Evolutionary conservation across 2,888 invertebrate species (phyloP).

Genomic region (Metalampra italica): DNA sequence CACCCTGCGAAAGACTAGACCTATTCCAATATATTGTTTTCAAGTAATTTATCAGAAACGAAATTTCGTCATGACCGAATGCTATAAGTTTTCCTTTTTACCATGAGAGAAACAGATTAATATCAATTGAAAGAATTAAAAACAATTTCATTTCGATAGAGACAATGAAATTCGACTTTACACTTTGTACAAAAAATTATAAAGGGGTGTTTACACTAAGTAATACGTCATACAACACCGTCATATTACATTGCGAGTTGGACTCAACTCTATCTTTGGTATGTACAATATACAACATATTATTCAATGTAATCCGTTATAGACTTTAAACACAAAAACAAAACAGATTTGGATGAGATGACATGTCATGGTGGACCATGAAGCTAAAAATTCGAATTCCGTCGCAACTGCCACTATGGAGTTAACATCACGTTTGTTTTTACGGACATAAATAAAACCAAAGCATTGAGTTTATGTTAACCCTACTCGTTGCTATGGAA

Average conservation of each 20-base stretch:
- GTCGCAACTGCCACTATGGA: no score
- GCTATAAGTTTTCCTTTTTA: no score
- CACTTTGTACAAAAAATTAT: not conserved
- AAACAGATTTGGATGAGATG: not conserved
- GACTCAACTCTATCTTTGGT: no score
- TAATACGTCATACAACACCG: constrained; percentile 2
- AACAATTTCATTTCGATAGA: not conserved
- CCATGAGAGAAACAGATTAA: no score
- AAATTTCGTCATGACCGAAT: no score
- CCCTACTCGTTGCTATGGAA: no score
- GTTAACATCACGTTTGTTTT: no score
- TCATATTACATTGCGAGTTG: not conserved
- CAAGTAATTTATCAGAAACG: no score
- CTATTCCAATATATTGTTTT: not conserved
- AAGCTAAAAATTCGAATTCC: no score
- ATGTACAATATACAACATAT: not conserved
- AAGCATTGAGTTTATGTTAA: no score
- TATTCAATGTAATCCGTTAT: not conserved
- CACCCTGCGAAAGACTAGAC: constrained; percentile 26
- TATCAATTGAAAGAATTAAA: no score
- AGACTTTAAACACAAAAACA: not conserved
- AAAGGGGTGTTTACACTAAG: constrained; percentile 2
- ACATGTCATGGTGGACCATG: constrained; percentile 1
- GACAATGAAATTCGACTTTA: not conserved
- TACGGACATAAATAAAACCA: no score